Base-by-base conservation (phyloP, 2,113 vertebrate species). In the Peucedramus taeniatus region DNA sequence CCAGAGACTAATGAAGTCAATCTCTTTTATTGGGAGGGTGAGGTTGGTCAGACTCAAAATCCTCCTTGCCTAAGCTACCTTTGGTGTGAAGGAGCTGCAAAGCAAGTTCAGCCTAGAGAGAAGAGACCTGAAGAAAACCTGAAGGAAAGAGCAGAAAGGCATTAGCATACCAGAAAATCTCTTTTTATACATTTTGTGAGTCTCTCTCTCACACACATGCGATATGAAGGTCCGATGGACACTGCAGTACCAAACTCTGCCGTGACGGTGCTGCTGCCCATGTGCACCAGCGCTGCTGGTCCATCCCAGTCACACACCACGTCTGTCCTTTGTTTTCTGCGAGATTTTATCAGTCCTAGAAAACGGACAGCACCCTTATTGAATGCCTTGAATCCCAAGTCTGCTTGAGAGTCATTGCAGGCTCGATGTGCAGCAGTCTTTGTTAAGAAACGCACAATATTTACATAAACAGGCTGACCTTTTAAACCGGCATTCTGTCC, bases 61-160 rank as follows among this genome's bases (percentile, higher is more conserved):
- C 50, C 33, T 47, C 56, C 22, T 68, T 15, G 61, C 26, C 6
- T 54, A 60, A 87, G 5, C 28, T 51, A 10, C 39, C 51, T 78
- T 75, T 50, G 21, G 42, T 21, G 42, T 6, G 57, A 59, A 90
- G 83, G 21, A 39, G 47, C 27, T 47, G 72, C 77, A 91, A 76
- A 83, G 60, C 74, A 79, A 35, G 21, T n/a, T 96, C 44, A 68
- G 74, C 27, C 33, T 61, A 76, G 28, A 33, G 18, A 18, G 68
- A 63, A 63, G 47, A n/a, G n/a, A n/a, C n/a, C n/a, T n/a, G n/a
- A 75, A 57, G 50, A 42, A 42, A 96, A 92, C 76, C 93, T 96
- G 71, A 76, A 75, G 53, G 75, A 21, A 89, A 76, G 83, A 85
- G 49, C 37, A 83, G 68, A 85, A 68, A 93, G 82, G 19, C 59